Evolutionary conservation across 2,797 vertebrate species (phyloP).

Genomic region (Hapalemur alaotrensis): DNA sequence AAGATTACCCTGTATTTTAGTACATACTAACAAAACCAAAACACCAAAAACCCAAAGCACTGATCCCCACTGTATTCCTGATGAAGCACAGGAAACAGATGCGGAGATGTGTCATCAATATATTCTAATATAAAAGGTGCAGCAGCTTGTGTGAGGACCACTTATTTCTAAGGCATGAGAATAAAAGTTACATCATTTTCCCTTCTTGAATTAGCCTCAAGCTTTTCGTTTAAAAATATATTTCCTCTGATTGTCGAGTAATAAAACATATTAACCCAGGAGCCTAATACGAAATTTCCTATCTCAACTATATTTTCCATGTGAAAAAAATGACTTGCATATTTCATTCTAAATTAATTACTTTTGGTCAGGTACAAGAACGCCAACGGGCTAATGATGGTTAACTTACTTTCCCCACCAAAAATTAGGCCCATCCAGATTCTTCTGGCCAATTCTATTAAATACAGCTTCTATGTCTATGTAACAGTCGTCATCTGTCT

Average conservation of each 20-base stretch:
- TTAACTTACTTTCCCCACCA: slow-evolving; percentile 99
- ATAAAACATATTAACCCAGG: not conserved
- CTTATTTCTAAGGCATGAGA: rapidly evolving
- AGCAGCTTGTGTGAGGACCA: not conserved
- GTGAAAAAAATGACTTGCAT: not conserved
- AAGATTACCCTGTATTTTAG: not conserved
- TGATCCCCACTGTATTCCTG: not conserved
- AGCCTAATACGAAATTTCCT: not conserved
- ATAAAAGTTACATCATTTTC: not conserved
- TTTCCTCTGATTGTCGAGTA: not conserved
- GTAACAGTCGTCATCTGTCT: slow-evolving; percentile 98
- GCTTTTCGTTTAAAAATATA: not conserved
- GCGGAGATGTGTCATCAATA: not conserved
- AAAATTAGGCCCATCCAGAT: slow-evolving; percentile 89
- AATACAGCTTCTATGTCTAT: slow-evolving; percentile 94
- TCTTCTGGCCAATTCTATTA: slow-evolving; percentile 90
- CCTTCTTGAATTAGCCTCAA: not conserved
- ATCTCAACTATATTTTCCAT: not conserved
- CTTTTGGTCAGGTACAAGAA: not conserved
- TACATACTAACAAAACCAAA: not conserved
- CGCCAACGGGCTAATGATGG: not conserved
- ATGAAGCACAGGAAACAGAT: not conserved
- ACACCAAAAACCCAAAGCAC: not conserved
- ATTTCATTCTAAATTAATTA: not conserved
- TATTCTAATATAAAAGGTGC: not conserved